Conservation (phyloP, 2,113 vertebrate genomes). For the Corythaixoides concolor region DNA sequence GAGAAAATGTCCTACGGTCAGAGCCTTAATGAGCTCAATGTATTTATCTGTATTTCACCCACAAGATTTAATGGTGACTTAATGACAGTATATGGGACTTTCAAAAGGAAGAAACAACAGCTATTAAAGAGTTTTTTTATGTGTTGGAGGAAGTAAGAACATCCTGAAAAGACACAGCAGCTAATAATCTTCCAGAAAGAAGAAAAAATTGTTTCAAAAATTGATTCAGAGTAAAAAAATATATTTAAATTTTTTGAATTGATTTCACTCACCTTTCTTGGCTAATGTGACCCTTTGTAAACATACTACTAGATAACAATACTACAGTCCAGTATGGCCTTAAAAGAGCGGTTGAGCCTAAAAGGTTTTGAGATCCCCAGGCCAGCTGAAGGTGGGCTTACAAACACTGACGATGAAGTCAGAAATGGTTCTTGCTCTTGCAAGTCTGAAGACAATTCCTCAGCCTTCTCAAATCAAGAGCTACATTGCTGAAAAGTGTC, state of each 20-base stretch:
- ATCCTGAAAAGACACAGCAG: not conserved
- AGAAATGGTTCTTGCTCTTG: not conserved
- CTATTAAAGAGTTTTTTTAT: not conserved
- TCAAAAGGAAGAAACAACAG: not conserved
- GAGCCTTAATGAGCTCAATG: not conserved
- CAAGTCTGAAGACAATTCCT: not conserved
- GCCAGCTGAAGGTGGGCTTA: not conserved
- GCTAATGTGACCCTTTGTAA: not conserved
- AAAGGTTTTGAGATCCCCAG: not conserved
- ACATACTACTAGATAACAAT: not conserved
- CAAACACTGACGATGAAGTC: not conserved
- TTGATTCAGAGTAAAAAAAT: not conserved
- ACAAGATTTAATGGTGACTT: not conserved
- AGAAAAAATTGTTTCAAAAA: not conserved
- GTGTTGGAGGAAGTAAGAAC: not conserved
- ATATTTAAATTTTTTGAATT: not conserved
- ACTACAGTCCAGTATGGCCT: not conserved
- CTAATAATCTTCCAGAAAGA: not conserved
- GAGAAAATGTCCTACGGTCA: not conserved
- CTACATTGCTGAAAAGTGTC: not conserved
- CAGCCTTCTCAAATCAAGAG: not conserved
- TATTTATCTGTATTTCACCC: not conserved
- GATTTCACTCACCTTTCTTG: not conserved
- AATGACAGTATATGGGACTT: not conserved
- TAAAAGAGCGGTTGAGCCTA: not conserved